Base-by-base conservation (phyloP, 2,113 vertebrate genomes). In the Xiphorhynchus elegans region DNA sequence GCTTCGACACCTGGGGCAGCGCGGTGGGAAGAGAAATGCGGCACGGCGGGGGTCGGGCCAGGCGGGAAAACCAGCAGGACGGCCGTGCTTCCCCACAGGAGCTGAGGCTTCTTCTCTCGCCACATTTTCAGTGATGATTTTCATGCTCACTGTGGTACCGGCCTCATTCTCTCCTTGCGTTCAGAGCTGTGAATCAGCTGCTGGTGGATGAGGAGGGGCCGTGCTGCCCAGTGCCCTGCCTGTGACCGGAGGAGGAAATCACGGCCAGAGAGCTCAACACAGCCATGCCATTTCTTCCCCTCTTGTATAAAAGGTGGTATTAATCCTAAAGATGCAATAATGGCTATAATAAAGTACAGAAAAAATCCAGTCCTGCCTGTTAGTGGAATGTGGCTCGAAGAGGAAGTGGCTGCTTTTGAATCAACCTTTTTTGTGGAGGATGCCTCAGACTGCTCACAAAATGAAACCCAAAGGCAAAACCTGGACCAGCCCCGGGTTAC, bases 71-170 rank as follows among this genome's bases (percentile, higher is more conserved):
- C 3, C 13, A 4, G 23, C 56, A 0, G 13, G 0, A 7, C 6
- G 6, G 39, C 58, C 68, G 10, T 20, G 9, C 15, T 9, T 1
- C 88, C 17, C 18, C 6, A 12, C 33, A 0, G 0, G 1, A 4
- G 44, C 69, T 1, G 42, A 12, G 37, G 55, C 7, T 29, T 24
- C 28, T 31, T 2, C n/a, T 19, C 49, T 9, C 26, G 1, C 10
- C 3, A 0, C 6, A 0, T 26, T 46, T 25, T 26, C 37, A 2
- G 0, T 6, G 6, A 0, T 3, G 59, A 12, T 37, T 8, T 87
- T 11, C 14, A 0, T 0, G 67, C 70, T 52, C 15, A 0, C 49
- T 0, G 66, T 0, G 33, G 5, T 1, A 2, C 28, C 0, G 49
- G 56, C 52, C 85, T 39, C 70, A 0, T 17, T 4, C 78, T 8